Evolutionary conservation across 2,113 vertebrate species (phyloP).

Genomic region (Prietella phreatophila): DNA sequence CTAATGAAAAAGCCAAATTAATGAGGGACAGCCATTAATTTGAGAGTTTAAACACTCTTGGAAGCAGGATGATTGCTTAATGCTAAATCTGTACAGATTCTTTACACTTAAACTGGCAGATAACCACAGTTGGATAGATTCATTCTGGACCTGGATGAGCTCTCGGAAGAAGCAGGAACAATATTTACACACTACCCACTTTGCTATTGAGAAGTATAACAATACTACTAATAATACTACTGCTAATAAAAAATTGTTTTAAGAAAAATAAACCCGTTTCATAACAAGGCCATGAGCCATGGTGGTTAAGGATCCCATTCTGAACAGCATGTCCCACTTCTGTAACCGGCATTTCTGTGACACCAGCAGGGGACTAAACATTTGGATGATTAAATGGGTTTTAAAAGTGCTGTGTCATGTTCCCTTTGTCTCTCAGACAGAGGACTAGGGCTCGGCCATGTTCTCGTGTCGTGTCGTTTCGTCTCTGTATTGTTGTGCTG

Average conservation of each 20-base stretch:
- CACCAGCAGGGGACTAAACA: slow-evolving; percentile 54
- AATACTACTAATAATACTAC: not conserved
- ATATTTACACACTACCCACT: not conserved
- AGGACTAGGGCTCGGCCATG: slow-evolving; percentile 65
- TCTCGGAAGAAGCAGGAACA: not conserved
- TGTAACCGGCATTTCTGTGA: slow-evolving; percentile 15
- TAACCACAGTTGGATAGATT: not conserved
- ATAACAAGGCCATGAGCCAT: not conserved
- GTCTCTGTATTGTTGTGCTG: slow-evolving; percentile 30
- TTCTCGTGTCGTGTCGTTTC: slow-evolving; percentile 49
- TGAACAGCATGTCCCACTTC: not conserved
- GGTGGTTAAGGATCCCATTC: not conserved
- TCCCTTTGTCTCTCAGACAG: slow-evolving; percentile 68
- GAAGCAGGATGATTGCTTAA: not conserved
- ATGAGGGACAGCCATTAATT: not conserved
- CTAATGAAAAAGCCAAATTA: not conserved
- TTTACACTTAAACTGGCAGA: not conserved
- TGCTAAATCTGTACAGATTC: not conserved
- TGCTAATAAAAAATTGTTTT: not conserved
- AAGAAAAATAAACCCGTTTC: not conserved
- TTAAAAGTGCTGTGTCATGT: slow-evolving; percentile 66
- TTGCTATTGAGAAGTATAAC: not conserved
- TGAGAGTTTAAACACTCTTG: not conserved
- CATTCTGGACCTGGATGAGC: not conserved
- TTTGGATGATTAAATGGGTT: slow-evolving; percentile 72